Percentiles rank a stretch among this genome's conserved stretches.
phyloP scores from a whole-genome alignment of 2,888 invertebrate genomes.

The Prenolepis imparis region DNA sequence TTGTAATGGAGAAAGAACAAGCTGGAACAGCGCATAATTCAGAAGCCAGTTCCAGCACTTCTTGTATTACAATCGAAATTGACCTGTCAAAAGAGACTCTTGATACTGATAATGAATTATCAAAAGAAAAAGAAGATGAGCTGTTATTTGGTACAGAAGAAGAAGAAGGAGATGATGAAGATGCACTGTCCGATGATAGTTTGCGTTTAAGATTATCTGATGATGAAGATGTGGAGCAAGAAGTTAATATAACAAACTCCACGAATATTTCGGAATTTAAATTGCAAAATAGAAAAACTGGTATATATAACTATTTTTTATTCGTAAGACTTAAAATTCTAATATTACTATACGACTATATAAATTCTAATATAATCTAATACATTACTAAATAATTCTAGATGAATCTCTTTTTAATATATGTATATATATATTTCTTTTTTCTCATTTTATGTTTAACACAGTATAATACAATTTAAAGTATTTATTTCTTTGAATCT shows the following conservation, averaged over 20 bases:
- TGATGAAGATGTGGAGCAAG: constrained; percentile 79
- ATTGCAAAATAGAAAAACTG: constrained; percentile 32
- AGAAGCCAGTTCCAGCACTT: constrained; percentile 73
- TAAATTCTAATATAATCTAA: too few species aligned
- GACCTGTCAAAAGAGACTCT: constrained; percentile 58
- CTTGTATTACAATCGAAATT: constrained; percentile 67
- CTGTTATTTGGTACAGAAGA: constrained; percentile 75
- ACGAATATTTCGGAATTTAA: constrained; percentile 32
- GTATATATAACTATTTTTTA: constrained; percentile 50
- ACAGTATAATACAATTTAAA: not conserved
- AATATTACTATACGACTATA: too few species aligned
- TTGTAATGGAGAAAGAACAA: constrained; percentile 80
- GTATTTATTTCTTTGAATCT: not conserved
- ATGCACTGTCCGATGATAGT: constrained; percentile 81
- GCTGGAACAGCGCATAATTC: constrained; percentile 75
- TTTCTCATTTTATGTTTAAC: constrained; percentile 14
- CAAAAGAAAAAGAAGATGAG: constrained; percentile 79
- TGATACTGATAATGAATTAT: constrained; percentile 68
- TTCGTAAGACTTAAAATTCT: not conserved
- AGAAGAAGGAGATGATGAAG: constrained; percentile 80
- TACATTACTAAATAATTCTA: not conserved
- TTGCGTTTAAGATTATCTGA: constrained; percentile 84
- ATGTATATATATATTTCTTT: not conserved
- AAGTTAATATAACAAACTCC: constrained; percentile 42
- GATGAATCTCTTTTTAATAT: not conserved